phyloP scores from a whole-genome alignment of 37 sponge, comb jelly and placozoan genomes.

The Aphrocallistes beatrix region DNA sequence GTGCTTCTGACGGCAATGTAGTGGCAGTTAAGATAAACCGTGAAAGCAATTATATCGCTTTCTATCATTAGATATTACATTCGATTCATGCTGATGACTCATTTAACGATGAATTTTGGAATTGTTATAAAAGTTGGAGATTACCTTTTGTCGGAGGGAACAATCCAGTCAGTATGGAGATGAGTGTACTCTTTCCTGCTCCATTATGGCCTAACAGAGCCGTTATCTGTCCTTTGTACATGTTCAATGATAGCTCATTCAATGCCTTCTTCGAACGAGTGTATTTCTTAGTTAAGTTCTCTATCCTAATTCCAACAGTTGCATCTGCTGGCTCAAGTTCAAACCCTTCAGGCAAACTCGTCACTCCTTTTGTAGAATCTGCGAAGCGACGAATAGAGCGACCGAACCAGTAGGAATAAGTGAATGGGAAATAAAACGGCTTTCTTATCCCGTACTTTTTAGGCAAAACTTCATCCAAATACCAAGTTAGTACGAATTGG shows the following conservation, averaged over 20 bases:
- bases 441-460: constrained; percentile 71
- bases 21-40: too few species aligned
- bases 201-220: constrained; percentile 95
- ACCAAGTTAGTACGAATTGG: constrained; percentile 82
- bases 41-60: too few species aligned
- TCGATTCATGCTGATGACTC: too few species aligned
- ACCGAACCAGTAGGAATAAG: constrained; percentile 65
- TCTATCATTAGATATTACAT: too few species aligned
- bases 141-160: constrained; percentile 58
- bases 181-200: constrained; percentile 95
- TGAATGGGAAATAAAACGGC: constrained; percentile 68
- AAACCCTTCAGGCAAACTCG: constrained; percentile 12
- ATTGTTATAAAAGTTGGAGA: too few species aligned
- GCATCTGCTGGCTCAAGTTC: constrained; percentile 50
- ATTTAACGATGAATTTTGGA: too few species aligned
- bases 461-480: constrained; percentile 79
- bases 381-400: background rate
- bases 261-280: constrained; percentile 62
- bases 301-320: constrained; percentile 59
- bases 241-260: constrained; percentile 65
- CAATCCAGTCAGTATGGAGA: constrained; percentile 90
- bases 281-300: constrained; percentile 61
- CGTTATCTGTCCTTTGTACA: constrained; percentile 88
- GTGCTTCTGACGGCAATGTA: too few species aligned
- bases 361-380: background rate